Evolutionary conservation across 2,888 invertebrate genomes (phyloP), one percentile per base, ranked within the genome.

Genomic region (Eupithecia tripunctaria): DNA sequence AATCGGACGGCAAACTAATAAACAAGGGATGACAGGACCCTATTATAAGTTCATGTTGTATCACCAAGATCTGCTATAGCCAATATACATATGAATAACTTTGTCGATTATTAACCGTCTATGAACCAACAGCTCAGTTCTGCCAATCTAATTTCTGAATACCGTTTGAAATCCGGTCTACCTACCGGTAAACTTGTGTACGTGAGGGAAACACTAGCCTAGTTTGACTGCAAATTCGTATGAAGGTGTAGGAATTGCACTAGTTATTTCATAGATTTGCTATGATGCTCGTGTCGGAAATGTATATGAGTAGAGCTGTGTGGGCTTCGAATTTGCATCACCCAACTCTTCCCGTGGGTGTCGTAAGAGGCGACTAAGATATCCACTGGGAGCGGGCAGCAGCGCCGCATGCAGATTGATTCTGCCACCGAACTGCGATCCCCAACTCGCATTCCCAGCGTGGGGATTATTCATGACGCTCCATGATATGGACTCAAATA

Each of bases 1-100:
- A 75, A 77, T 77, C 77, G 74, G 75, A 72, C 68, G 56, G 63
- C 72, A 69, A 79, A 77, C 77, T 80, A 78, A 78, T 76, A n/a
- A 62, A 36, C 32, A 64, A 62, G 75, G 74, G 76, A 70, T 76
- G 78, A 80, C 79, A 77, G 74, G 67, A 73, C 71, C 79, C 76
- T 77, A 80, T 77, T 80, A 78, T 64, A 65, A 75, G 76, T 78
- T 77, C 79, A 76, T 78, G 79, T 73, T 76, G 73, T 78, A 80
- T 80, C 79, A 60, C 74, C 63, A 29, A 72, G 77, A 79, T 79
- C 79, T 77, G 67, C 56, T 56, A 56, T 25, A 56, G 25, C 14
- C 25, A 56, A 56, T 79, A 72, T n/a, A n/a, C n/a, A n/a, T 78
- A 76, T 78, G 74, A 74, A 71, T 75, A 77, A 77, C 63, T 78